Evolutionary conservation across 2,888 invertebrate genomes (phyloP), one percentile per base, ranked within the genome.

Genomic region (Amaurobius ferox): DNA sequence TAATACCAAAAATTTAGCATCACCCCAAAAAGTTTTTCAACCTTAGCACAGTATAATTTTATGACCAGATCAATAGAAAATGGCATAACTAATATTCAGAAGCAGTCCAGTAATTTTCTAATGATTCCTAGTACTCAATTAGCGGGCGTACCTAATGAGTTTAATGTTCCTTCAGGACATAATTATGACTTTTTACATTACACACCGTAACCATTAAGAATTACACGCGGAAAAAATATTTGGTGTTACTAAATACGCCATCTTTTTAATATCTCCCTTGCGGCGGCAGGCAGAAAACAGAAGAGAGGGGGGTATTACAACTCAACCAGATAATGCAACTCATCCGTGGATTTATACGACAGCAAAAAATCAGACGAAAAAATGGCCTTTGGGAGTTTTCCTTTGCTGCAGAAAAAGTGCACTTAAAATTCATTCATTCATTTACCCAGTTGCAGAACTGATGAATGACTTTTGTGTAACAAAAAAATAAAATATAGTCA

Each of bases 371-470:
- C 3, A 19, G 23, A 48, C n/a, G n/a, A 48, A 11, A 48, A 48
- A 3, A 48, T n/a, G 3, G 23, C 5, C 0, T n/a, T 19, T 19
- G 6, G 48, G 30, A 66, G 16, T n/a, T 48, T 48, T 0, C n/a
- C n/a, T 0, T 48, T 16, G n/a, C 9, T 48, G n/a, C 28, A 28
- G 30, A 7, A 66, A 66, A 66, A 66, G 2, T n/a, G 28, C n/a
- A 61, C 28, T 28, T 28, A 28, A 30, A 67, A 39, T 35, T 9
- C 39, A 39, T 67, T 32, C 67, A 67, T 67, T 67, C 39, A 39
- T 28, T 23, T 9, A 35, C 67, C 1, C n/a, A 35, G 11, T 44
- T 44, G 0, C 19, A 39, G 16, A 67, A 23, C 67, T 67, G 67
- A 67, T 67, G 67, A 67, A 67, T 67, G 67, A 67, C 6, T 39